These are phyloP conservation scores for Phyto melanocephala DNA, from an alignment of 2,888 invertebrate genomes.

Conservation along the genomic window DNA sequence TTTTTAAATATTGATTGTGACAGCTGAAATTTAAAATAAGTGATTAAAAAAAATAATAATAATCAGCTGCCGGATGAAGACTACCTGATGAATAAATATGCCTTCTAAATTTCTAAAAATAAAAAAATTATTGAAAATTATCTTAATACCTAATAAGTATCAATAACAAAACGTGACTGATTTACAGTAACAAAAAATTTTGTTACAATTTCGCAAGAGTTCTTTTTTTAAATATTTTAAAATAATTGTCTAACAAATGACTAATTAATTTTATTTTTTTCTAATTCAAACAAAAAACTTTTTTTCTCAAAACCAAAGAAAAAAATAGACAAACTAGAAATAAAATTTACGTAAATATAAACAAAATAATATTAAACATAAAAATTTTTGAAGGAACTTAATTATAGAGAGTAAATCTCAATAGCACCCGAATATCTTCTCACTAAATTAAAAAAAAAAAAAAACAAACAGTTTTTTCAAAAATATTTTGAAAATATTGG, in stretches of 20 bases:
- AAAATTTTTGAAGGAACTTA: not conserved
- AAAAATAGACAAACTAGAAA: conserved; percentile 3
- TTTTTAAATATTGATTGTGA: no score
- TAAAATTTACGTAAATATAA: not conserved
- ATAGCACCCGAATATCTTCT: conserved; percentile 50
- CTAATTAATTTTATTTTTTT: conserved; percentile 25
- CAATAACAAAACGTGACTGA: no score
- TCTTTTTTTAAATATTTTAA: not conserved
- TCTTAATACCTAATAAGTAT: no score
- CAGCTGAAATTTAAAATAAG: no score
- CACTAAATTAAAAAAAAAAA: conserved; percentile 19
- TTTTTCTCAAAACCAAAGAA: not conserved
- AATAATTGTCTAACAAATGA: conserved; percentile 25
- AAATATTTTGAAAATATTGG: no score
- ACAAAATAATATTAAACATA: conserved; percentile 1
- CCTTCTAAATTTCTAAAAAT: no score
- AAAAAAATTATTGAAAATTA: no score
- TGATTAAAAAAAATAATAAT: no score
- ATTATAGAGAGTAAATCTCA: conserved; percentile 16
- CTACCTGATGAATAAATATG: no score
- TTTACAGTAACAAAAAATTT: no score
- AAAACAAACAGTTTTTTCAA: no score
- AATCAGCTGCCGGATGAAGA: no score
- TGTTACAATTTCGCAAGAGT: conserved; percentile 1
- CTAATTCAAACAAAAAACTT: conserved; percentile 4